A percentile compares a stretch with the other conserved stretches of the same genome.
phyloP scores from a whole-genome alignment of 1,140 invertebrate species.

The Drosophila persimilis region DNA sequence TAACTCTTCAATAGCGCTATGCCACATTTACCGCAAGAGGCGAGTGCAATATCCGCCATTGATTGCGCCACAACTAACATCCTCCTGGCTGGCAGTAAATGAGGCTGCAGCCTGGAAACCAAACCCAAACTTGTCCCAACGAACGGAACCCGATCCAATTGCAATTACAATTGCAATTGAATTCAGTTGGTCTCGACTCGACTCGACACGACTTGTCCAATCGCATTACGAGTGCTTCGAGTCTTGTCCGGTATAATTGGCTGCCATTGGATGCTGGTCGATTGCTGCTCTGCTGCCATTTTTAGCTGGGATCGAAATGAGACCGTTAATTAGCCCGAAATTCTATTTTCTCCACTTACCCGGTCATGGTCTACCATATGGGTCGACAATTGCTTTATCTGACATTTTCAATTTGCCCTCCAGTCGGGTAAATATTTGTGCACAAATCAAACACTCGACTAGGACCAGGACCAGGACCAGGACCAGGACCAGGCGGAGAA shows the following conservation, averaged over 20 bases:
- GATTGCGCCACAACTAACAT: constrained; percentile 15
- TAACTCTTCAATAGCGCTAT: constrained; percentile 26
- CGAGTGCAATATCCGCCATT: constrained; percentile 51
- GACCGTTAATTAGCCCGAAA: constrained; percentile 39
- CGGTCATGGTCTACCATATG: constrained; percentile 1
- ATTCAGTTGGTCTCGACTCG: constrained; percentile 4
- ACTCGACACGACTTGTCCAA: constrained; percentile 22
- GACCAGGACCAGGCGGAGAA: not conserved
- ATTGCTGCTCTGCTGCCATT: constrained; percentile 6
- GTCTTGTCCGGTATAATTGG: constrained; percentile 34
- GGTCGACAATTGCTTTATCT: constrained; percentile 28
- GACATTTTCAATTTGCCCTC: constrained; percentile 37
- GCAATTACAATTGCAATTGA: constrained; percentile 1
- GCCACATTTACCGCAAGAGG: constrained; percentile 16
- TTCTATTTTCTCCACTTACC: constrained; percentile 3
- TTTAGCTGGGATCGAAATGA: constrained; percentile 5
- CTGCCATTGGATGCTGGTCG: constrained; percentile 34
- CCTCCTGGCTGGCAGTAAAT: not conserved
- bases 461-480: not conserved
- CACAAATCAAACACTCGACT: constrained; percentile 45
- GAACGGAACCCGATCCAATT: too few relatives aligned
- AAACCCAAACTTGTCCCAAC: constrained; percentile 4
- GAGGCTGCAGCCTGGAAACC: not conserved
- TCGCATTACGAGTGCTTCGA: constrained; percentile 10
- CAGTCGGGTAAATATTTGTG: constrained; percentile 38